Evolutionary conservation across 2,113 vertebrate genomes (phyloP).

Genomic region (Rhinopomastus cyanomelas): DNA sequence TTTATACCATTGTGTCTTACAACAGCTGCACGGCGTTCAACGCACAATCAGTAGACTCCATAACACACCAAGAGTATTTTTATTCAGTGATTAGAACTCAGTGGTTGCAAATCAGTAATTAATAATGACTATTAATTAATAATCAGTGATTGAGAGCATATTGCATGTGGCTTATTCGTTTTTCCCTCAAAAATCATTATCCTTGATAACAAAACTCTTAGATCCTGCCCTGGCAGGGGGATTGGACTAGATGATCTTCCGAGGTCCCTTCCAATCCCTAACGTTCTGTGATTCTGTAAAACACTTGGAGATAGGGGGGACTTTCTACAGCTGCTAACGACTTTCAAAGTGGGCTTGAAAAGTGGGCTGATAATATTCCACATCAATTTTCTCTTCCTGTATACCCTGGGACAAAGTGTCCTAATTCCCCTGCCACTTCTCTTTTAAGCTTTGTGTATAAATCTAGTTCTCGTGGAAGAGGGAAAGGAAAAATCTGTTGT

Average conservation of each 20-base stretch:
- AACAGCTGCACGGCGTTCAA: neutral
- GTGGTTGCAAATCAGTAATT: too few species aligned
- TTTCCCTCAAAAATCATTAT: neutral
- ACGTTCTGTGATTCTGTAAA: too few species aligned
- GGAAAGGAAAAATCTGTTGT: neutral
- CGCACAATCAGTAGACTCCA: neutral
- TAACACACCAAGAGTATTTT: neutral
- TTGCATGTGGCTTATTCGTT: neutral
- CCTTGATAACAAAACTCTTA: conserved; percentile 29
- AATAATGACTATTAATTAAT: too few species aligned
- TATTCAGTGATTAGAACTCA: neutral
- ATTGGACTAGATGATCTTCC: too few species aligned
- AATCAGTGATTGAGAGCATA: neutral
- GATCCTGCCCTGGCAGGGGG: too few species aligned
- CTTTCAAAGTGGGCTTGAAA: conserved; percentile 24
- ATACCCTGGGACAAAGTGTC: neutral
- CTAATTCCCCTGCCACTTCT: neutral
- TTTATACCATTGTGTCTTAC: neutral
- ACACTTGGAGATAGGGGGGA: conserved; percentile 1
- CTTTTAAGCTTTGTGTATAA: neutral
- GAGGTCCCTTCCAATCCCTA: too few species aligned
- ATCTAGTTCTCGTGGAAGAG: neutral
- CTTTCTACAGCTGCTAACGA: conserved; percentile 10
- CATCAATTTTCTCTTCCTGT: neutral
- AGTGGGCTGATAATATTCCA: neutral